A percentile compares a stretch with the other conserved stretches of the same genome.
Evolutionary conservation across 2,113 vertebrate species (phyloP).

Genomic region (Hemichromis elongatus): DNA sequence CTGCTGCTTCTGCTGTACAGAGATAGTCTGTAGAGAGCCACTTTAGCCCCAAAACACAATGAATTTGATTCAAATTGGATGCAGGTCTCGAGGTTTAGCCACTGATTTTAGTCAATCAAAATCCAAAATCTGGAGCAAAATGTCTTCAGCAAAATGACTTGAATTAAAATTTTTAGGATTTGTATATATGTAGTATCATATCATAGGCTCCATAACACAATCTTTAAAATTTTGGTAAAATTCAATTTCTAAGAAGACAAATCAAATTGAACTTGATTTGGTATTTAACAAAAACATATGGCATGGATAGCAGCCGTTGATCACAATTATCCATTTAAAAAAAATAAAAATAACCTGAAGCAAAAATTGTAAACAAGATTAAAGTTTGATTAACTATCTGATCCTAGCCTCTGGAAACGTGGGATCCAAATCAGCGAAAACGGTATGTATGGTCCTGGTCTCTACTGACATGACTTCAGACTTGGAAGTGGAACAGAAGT

Average conservation of each 20-base stretch:
- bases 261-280: neutral
- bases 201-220: neutral
- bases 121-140: neutral
- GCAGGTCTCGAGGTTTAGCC: neutral
- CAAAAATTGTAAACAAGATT: neutral
- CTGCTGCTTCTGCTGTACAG: neutral
- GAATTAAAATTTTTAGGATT: neutral
- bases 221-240: rapidly evolving
- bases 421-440: neutral
- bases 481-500: neutral
- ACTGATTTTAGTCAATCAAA: neutral
- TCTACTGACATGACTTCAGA: neutral
- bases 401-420: neutral
- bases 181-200: neutral
- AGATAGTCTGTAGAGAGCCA: neutral
- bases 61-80: neutral
- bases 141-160: neutral
- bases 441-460: neutral
- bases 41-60: neutral
- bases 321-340: neutral
- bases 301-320: neutral
- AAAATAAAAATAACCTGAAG: neutral
- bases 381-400: neutral
- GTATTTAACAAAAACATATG: neutral
- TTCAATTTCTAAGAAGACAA: neutral